Evolutionary conservation across 2,888 invertebrate species (phyloP), one percentile per base, ranked within the genome.

Genomic region (Drosophila suboccidentalis): DNA sequence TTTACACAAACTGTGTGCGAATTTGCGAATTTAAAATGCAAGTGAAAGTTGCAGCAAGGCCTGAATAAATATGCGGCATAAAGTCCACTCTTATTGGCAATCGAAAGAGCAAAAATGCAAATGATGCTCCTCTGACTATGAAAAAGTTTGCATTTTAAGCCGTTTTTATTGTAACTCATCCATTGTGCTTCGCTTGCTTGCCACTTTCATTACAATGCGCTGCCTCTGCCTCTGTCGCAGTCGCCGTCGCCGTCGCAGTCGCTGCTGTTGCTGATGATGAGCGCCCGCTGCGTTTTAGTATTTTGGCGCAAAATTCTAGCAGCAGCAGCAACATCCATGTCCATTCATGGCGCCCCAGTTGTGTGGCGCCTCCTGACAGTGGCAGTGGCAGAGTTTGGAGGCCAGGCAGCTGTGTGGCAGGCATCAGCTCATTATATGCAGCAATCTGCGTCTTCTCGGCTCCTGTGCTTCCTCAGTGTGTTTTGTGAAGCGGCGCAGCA

Each of bases 401-500:
- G 17, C 19, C n/a, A 32, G 38, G 11, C 70, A 70, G 43, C 66
- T 64, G 65, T 57, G 60, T 71, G 70, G 57, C 68, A 69, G 77
- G 61, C 71, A 61, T 71, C 67, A 76, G 75, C 84, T 89, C 87
- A 89, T 89, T 86, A 80, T 75, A 78, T 80, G 81, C 78, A 82
- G 74, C 76, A 70, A 71, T 51, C 64, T 59, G 61, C 46, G 63
- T 22, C 50, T 55, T 17, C 54, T 58, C 49, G 53, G 43, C 61
- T 53, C 47, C 62, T 57, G n/a, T 46, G 67, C 62, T 22, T 36
- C 44, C 53, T 85, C 80, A 89, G 84, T 83, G 72, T 83, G 78
- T 87, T 83, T 78, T 84, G 78, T 77, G 89, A 71, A 78, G 73
- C 87, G 81, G 69, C 84, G 81, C 87, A 71, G 89, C 57, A 75